Evolutionary conservation across 92 coral and sea anemone genomes (phyloP), one percentile per base, ranked within the genome.

Genomic region (Paragorgia papillata): DNA sequence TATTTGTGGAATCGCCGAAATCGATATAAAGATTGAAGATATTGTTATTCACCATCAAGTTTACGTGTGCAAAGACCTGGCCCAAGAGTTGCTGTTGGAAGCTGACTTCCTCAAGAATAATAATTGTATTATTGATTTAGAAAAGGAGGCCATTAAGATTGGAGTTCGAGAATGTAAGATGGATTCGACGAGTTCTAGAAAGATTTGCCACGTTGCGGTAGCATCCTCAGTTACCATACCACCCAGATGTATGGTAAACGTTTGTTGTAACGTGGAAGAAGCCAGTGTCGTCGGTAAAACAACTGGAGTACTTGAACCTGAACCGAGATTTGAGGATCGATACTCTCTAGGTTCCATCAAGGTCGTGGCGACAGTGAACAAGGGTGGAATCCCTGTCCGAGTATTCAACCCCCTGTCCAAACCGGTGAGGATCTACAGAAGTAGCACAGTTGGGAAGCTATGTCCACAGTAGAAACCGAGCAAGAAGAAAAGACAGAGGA

Each of bases 171-270:
- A 55, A 19, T 55, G 61, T 55, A 20, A 20, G 29, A 55, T 55
- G 61, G 8, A 55, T 19, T 20, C n/a, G 9, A 3, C 61, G 19
- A 46, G n/a, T 15, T 46, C n/a, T 15, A 62, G 43, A 24, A 31
- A 15, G 48, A 19, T 35, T 10, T 63, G 69, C 48, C 69, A 3
- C 26, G 48, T 63, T 20, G 69, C 22, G 48, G 69, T 63, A n/a
- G 69, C 69, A 24, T 14, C 69, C 33, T 63, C 69, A 32, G 26
- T 35, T 27, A 63, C 41, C 20, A 63, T 31, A 19, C 48, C 69
- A 31, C 27, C 69, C 19, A 46, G 48, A 21, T 31, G 69, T 63
- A 63, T 63, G 69, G 48, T 63, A 5, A 63, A 63, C 48, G 48
- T 63, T 14, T 63, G 27, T 13, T 63, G 69, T 37, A 63, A 35